These are phyloP conservation scores for Amblyjoppa proteus DNA, from an alignment of 2,888 invertebrate genomes.

Conservation along the genomic window DNA sequence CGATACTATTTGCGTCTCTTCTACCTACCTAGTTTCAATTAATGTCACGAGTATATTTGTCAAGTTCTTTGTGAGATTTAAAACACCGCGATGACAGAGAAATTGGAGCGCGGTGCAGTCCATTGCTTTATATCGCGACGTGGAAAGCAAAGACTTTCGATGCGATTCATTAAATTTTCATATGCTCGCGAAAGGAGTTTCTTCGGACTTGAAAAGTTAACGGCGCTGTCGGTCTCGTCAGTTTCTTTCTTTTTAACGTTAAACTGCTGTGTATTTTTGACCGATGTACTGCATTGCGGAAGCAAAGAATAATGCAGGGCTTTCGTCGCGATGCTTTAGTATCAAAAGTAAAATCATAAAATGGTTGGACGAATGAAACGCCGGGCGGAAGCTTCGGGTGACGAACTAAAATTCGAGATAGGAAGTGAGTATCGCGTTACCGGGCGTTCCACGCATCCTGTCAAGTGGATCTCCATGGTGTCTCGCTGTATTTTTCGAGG, in stretches of 20 bases:
- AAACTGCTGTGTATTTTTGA: not conserved
- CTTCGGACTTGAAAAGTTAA: constrained; percentile 1
- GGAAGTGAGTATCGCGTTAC: constrained; percentile 83
- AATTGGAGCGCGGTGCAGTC: constrained; percentile 28
- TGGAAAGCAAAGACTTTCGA: not conserved
- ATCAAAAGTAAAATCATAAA: constrained; percentile 33
- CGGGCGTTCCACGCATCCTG: constrained; percentile 83
- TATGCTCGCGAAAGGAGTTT: not conserved
- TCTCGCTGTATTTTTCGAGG: constrained; percentile 45
- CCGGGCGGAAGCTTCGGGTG: constrained; percentile 76
- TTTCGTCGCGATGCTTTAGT: constrained; percentile 24
- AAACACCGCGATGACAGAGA: constrained; percentile 20
- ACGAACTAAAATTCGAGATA: constrained; percentile 70
- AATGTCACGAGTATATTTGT: constrained; percentile 63
- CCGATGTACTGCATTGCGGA: not conserved
- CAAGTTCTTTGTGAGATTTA: constrained; percentile 54
- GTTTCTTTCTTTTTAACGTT: not conserved
- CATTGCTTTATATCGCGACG: not conserved
- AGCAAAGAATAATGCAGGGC: constrained; percentile 1
- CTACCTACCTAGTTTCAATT: constrained; percentile 66
- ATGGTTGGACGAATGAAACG: constrained; percentile 22
- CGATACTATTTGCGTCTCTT: constrained; percentile 44
- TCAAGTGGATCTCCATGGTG: constrained; percentile 81
- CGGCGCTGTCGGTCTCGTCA: not conserved
- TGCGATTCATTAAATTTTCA: constrained; percentile 13